phyloP scores from a whole-genome alignment of 2,113 vertebrate species.

The Odocoileus virginianus region DNA sequence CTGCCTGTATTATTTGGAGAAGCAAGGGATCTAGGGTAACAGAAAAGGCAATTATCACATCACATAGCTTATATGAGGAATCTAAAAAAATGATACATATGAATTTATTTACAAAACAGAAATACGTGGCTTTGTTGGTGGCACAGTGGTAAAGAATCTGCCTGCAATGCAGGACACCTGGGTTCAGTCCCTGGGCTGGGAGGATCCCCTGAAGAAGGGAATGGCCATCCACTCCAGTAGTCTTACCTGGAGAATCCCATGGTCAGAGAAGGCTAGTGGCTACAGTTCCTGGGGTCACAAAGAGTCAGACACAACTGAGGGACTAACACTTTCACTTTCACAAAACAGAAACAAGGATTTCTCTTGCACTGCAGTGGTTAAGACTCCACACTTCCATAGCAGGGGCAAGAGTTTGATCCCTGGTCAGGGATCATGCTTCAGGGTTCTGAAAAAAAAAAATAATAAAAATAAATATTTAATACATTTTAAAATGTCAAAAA shows the following conservation, averaged over 20 bases:
- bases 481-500: neutral
- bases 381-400: rapidly evolving
- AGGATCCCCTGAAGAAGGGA: neutral
- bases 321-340: neutral
- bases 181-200: neutral
- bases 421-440: rapidly evolving
- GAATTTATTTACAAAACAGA: neutral
- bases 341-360: neutral
- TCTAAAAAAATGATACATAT: neutral
- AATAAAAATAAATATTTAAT: neutral
- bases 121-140: neutral
- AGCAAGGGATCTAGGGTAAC: neutral
- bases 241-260: neutral
- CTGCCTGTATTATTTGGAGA: neutral
- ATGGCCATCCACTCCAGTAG: neutral
- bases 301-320: neutral
- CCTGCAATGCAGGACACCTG: neutral
- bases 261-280: neutral
- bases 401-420: neutral
- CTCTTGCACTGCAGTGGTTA: neutral
- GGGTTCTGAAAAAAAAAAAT: neutral
- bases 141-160: neutral
- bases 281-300: neutral
- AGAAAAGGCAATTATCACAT: neutral
- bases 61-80: neutral